Percentiles rank a stretch among this genome's conserved stretches.
phyloP scores from a whole-genome alignment of 2,888 invertebrate genomes.

The Agrochola lota region DNA sequence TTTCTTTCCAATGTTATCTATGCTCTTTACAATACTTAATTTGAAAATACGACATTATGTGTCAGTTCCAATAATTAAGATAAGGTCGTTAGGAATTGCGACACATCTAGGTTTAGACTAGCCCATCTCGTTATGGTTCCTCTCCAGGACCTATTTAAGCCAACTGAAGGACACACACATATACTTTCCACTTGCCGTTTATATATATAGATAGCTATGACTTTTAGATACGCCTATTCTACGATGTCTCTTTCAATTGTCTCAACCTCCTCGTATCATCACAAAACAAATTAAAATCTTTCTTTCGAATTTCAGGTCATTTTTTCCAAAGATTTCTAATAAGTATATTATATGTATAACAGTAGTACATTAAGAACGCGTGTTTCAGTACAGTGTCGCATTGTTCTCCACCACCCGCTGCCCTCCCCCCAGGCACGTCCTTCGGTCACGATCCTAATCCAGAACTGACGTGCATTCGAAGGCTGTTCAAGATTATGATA shows the following conservation, averaged over 20 bases:
- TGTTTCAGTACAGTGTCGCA: constrained; percentile 56
- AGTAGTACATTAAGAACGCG: constrained; percentile 19
- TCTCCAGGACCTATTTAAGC: background rate
- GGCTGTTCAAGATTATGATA: constrained; percentile 40
- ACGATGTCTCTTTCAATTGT: background rate
- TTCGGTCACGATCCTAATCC: constrained; percentile 60
- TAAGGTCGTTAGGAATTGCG: too few species aligned
- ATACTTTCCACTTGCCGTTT: too few species aligned
- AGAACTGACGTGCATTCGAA: constrained; percentile 48
- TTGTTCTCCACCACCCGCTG: constrained; percentile 46
- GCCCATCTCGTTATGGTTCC: background rate
- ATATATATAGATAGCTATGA: background rate
- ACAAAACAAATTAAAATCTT: background rate
- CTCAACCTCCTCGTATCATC: background rate
- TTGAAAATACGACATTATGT: background rate
- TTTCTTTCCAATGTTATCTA: background rate
- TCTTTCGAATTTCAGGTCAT: background rate
- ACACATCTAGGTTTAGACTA: background rate
- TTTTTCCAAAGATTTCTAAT: background rate
- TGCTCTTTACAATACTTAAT: background rate
- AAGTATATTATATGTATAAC: too few species aligned
- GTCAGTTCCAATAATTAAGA: background rate
- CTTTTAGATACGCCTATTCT: background rate
- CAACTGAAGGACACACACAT: background rate
- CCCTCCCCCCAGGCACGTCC: constrained; percentile 35